Evolutionary conservation across 1,140 invertebrate species (phyloP).

Genomic region (Drosophila nebulosa): DNA sequence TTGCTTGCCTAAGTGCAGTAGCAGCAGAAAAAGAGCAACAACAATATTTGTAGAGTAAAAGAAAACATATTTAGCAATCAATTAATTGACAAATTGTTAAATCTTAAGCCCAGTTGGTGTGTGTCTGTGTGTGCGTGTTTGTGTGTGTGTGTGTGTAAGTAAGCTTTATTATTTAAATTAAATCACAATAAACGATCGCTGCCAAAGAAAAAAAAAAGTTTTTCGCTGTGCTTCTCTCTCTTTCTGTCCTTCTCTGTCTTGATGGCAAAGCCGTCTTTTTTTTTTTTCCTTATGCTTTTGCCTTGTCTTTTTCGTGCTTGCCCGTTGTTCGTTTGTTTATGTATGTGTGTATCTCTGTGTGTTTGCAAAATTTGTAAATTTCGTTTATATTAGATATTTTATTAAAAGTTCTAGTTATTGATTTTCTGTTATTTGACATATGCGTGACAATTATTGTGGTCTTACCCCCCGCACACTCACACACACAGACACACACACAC

Average conservation of each 20-base stretch:
- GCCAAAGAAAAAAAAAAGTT: not conserved
- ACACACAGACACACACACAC: not conserved
- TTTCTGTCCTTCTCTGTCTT: conserved; percentile 1
- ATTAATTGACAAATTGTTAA: not conserved
- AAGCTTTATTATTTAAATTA: not conserved
- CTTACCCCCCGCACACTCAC: not conserved
- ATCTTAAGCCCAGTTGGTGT: not conserved
- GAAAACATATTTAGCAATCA: not conserved
- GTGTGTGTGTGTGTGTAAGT: conserved; percentile 4
- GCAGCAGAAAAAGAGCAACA: conserved; percentile 11
- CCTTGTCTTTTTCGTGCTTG: conserved; percentile 45
- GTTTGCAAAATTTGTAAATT: conserved; percentile 1
- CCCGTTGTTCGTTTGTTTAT: conserved; percentile 21
- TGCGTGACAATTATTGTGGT: not conserved
- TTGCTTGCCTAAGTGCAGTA: conserved; percentile 15
- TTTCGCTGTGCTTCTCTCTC: conserved; percentile 16
- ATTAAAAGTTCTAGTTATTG: conserved; percentile 20
- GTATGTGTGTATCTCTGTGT: conserved; percentile 13
- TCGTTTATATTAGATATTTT: not conserved
- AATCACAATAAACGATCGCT: conserved; percentile 7
- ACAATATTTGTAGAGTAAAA: not conserved
- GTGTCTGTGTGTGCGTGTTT: conserved; percentile 24
- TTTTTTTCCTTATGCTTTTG: conserved; percentile 35
- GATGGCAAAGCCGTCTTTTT: conserved; percentile 27
- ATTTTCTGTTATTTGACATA: conserved; percentile 22